Evolutionary conservation across 2,888 invertebrate species (phyloP).

Genomic region (Perizoma affinitatum): DNA sequence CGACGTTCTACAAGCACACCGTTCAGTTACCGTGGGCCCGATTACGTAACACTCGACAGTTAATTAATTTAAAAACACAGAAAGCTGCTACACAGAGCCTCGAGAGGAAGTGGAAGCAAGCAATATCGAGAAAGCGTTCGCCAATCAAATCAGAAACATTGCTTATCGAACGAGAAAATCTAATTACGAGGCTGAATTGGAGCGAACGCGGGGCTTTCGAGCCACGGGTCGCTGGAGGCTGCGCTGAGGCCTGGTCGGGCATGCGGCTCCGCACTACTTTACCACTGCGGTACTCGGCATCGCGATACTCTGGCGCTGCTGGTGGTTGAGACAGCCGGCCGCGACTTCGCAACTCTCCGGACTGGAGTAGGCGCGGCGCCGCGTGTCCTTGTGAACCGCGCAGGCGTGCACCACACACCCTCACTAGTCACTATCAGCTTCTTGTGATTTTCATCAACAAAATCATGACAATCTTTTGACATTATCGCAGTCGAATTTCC

Average conservation of each 20-base stretch:
- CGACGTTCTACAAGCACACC: conserved; percentile 46
- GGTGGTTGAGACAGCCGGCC: conserved; percentile 60
- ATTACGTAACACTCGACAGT: conserved; percentile 71
- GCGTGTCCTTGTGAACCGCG: conserved; percentile 74
- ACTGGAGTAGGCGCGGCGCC: conserved; percentile 71
- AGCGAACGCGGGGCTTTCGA: conserved; percentile 79
- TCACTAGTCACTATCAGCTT: conserved; percentile 73
- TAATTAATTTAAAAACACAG: conserved; percentile 55
- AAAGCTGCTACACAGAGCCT: conserved; percentile 72
- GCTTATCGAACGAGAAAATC: conserved; percentile 80
- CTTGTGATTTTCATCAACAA: conserved; percentile 51
- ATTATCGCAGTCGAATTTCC: conserved; percentile 20
- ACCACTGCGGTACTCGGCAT: conserved; percentile 74
- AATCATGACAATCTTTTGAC: conserved; percentile 27
- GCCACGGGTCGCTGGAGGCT: conserved; percentile 61
- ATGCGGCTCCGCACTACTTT: conserved; percentile 56
- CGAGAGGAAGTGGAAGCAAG: conserved; percentile 67
- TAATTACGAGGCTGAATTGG: conserved; percentile 82
- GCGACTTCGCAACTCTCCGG: conserved; percentile 73
- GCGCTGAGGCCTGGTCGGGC: conserved; percentile 65
- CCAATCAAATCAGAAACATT: conserved; percentile 77
- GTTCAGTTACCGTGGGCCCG: conserved; percentile 61
- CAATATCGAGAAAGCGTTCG: conserved; percentile 76
- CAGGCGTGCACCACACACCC: conserved; percentile 70
- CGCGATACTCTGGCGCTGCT: conserved; percentile 40